These are phyloP conservation scores for Sander lucioperca DNA, from an alignment of 2,113 vertebrate genomes.

Conservation along the genomic window DNA sequence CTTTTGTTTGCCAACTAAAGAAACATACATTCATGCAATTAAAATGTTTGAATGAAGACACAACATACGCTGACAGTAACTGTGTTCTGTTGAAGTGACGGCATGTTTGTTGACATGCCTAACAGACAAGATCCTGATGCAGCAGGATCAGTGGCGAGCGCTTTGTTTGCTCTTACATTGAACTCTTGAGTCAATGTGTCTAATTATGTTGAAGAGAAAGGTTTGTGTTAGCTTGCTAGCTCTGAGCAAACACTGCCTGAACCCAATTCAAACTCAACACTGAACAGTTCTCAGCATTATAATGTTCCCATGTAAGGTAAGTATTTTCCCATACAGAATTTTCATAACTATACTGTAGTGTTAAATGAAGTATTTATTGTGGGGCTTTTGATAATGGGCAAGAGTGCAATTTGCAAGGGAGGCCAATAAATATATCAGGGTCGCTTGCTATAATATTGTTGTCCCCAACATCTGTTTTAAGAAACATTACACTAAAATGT, in stretches of 20 bases:
- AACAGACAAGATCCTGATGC: conserved; percentile 87
- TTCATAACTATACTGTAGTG: not conserved
- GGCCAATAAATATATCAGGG: not conserved
- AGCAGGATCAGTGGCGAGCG: conserved; percentile 81
- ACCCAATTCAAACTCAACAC: conserved; percentile 62
- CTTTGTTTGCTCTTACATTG: conserved; percentile 83
- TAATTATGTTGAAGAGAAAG: conserved; percentile 71
- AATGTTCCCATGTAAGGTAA: conserved; percentile 23
- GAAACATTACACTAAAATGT: not conserved
- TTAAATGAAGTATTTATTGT: not conserved
- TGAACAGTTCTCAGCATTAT: conserved; percentile 19
- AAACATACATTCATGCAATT: conserved; percentile 6
- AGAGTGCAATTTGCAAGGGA: not conserved
- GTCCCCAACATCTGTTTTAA: not conserved
- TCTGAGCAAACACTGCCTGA: conserved; percentile 76
- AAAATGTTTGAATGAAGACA: conserved; percentile 27
- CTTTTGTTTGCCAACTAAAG: conserved; percentile 57
- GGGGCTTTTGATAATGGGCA: not conserved
- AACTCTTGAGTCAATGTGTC: conserved; percentile 75
- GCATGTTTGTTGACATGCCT: conserved; percentile 82
- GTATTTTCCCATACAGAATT: not conserved
- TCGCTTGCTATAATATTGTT: not conserved
- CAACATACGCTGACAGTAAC: conserved; percentile 25
- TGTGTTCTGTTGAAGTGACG: conserved; percentile 62
- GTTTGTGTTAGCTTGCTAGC: conserved; percentile 73